These are phyloP conservation scores for Hybognathus amarus DNA, from an alignment of 2,797 vertebrate genomes.

Conservation along the genomic window DNA sequence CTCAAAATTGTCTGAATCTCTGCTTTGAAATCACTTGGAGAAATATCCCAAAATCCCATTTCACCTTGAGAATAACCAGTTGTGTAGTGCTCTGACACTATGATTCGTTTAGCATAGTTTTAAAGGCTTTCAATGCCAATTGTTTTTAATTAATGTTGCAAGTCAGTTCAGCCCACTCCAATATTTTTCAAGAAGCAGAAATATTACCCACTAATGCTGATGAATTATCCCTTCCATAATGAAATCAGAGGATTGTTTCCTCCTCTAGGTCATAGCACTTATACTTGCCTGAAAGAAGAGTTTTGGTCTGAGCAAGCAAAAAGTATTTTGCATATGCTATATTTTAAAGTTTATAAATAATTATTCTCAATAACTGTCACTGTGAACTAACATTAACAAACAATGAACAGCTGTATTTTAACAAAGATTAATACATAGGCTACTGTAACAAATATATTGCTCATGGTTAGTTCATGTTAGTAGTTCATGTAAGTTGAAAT, in stretches of 20 bases:
- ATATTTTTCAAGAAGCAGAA: slow-evolving; percentile 33
- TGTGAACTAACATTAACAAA: no score
- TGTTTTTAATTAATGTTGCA: slow-evolving; percentile 40
- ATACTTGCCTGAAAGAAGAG: not conserved
- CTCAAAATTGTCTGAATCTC: slow-evolving; percentile 21
- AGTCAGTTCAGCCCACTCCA: slow-evolving; percentile 2
- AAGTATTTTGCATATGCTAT: not conserved
- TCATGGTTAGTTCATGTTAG: no score
- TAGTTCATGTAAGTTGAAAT: no score
- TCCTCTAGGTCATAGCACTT: slow-evolving; percentile 3
- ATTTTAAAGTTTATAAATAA: not conserved
- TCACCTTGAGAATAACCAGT: slow-evolving; percentile 40
- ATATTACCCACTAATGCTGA: slow-evolving; percentile 20
- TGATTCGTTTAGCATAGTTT: slow-evolving; percentile 13
- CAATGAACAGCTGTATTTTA: no score
- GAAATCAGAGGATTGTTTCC: not conserved
- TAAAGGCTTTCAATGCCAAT: slow-evolving; percentile 39
- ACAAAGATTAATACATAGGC: no score
- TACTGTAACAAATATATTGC: no score
- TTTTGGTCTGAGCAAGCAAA: not conserved
- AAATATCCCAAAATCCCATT: not conserved
- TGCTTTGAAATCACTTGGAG: slow-evolving; percentile 34
- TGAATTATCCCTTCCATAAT: slow-evolving; percentile 27
- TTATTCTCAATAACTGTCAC: not conserved
- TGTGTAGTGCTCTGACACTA: slow-evolving; percentile 10